A percentile compares a stretch with the other conserved stretches of the same genome.
Conservation (phyloP, 1,140 invertebrate species). For the Scaptomyza pallida region DNA sequence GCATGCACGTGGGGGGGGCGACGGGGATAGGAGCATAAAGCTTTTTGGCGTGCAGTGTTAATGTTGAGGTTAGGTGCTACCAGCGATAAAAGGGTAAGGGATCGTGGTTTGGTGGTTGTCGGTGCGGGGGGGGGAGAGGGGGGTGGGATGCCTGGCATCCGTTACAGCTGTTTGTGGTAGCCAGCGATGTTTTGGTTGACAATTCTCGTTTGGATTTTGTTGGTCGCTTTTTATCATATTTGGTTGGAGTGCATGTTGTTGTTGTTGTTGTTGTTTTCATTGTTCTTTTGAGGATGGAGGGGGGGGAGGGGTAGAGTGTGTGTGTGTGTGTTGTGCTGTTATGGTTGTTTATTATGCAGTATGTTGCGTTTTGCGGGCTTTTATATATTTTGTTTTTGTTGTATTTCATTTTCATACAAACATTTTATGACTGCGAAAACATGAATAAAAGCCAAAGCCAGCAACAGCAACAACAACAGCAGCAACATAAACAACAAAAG, state of each 20-base stretch:
- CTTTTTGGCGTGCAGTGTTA: neutral
- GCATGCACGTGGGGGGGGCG: neutral
- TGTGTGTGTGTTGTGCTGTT: conserved; percentile 20
- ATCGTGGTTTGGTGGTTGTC: no score
- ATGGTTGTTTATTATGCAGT: conserved; percentile 75
- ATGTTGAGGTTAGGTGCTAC: neutral
- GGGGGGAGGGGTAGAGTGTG: no score
- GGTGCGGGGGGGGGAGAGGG: neutral
- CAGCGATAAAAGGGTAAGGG: no score
- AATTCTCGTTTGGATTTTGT: conserved; percentile 71
- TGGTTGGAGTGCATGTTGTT: conserved; percentile 8
- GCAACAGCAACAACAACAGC: conserved; percentile 19
- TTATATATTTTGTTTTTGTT: no score
- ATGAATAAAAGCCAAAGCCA: conserved; percentile 32
- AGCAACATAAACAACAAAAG: conserved; percentile 17
- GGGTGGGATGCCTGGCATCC: conserved; percentile 34
- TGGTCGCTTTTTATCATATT: conserved; percentile 59
- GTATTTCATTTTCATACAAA: conserved; percentile 3
- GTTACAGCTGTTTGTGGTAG: conserved; percentile 77
- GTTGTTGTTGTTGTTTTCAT: conserved; percentile 29
- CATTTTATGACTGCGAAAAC: conserved; percentile 57
- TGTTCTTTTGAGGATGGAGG: no score
- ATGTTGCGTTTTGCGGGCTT: conserved; percentile 47
- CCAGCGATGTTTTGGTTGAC: conserved; percentile 73
- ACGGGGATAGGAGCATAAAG: no score